phyloP scores from a whole-genome alignment of 2,888 invertebrate genomes.

The Noctua pronuba region DNA sequence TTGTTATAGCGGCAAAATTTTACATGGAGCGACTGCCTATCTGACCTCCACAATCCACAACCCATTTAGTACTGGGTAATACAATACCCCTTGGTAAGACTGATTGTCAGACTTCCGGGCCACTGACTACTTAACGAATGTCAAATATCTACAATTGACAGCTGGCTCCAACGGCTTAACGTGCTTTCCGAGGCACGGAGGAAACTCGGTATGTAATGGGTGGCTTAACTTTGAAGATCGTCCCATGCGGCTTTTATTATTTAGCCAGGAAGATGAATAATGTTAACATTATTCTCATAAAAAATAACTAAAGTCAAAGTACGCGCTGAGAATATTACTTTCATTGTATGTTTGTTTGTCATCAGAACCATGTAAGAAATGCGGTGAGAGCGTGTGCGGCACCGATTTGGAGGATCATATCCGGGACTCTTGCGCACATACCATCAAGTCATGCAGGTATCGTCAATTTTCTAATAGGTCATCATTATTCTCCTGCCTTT shows the following conservation, averaged over 20 bases:
- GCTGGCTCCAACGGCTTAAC: too few species aligned
- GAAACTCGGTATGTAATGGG: not conserved
- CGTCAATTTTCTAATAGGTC: constrained; percentile 1
- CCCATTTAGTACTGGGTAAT: not conserved
- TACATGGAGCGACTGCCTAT: not conserved
- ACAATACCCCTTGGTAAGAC: not conserved
- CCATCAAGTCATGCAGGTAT: constrained; percentile 91
- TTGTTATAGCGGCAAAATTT: too few species aligned
- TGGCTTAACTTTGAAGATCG: not conserved
- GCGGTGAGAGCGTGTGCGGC: constrained; percentile 87
- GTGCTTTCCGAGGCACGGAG: not conserved
- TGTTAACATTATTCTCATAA: not conserved
- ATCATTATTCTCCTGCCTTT: not conserved
- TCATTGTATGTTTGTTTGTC: constrained; percentile 39
- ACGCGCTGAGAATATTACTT: not conserved
- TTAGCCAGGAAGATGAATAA: not conserved
- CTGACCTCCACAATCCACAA: not conserved
- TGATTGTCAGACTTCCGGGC: not conserved
- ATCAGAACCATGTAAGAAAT: constrained; percentile 86
- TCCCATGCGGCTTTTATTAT: not conserved
- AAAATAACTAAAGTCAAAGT: not conserved
- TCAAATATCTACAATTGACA: too few species aligned
- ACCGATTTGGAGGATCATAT: constrained; percentile 88
- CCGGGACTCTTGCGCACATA: constrained; percentile 89
- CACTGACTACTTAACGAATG: not conserved